Base-by-base conservation (phyloP, 2,113 vertebrate genomes). In the Corydoras sp. region DNA sequence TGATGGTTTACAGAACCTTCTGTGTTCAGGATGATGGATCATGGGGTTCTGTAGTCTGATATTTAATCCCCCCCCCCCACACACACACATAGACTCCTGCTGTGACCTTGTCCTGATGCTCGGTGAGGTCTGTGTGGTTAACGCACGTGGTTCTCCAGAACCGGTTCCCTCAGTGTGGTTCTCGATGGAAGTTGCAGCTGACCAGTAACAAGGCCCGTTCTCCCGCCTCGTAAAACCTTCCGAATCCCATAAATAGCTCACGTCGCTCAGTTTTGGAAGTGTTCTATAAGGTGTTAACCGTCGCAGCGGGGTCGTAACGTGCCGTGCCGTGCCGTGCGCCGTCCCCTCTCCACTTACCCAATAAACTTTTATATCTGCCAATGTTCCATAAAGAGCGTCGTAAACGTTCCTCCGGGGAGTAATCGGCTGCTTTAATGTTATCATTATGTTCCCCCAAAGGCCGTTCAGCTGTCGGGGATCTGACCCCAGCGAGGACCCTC, bases 281-380 rank as follows among this genome's bases (percentile, higher is more conserved):
- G 92, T 92, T 93, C 91, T 95, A 95, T 98, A 96, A 94, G 95
- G 92, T 95, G 96, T 95, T 94, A 95, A 96, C 94, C 94, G 93
- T 92, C 94, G 93, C 93, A 92, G 91, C 89, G 93, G 95, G 91
- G 91, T 92, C 89, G 91, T 98, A 96, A 97, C 18, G 18, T 88
- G 87, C 85, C 87, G 91, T 91, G 81, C 90, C 87, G 87, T 88
- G 89, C 86, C 88, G 88, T 85, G 84, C 91, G 89, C 90, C 87
- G 89, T 94, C 91, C 90, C 86, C 92, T 65, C 91, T 94, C 91
- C 93, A 91, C 92, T 92, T 92, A 92, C 90, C 90, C 92, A 94
- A 93, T 96, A 96, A 98, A 96, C 92, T 94, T 97, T 96, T 95
- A 96, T 95, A 94, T 92, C 92, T 92, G 92, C 91, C 92, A 94